These are phyloP conservation scores for Gyrodactylus salaris DNA, from an alignment of 1,140 invertebrate species.

Conservation along the genomic window DNA sequence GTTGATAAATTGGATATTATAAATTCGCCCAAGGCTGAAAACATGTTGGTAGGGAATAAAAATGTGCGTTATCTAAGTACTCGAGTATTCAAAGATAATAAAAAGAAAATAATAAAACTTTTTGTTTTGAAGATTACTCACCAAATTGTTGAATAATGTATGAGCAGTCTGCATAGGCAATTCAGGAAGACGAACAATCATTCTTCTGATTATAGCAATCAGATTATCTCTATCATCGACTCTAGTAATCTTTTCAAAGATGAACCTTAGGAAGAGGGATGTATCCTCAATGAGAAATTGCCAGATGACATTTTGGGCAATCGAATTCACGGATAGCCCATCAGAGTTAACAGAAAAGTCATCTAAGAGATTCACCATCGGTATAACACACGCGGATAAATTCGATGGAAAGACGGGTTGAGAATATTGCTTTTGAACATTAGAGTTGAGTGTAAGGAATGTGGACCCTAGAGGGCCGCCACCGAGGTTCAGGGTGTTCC, in stretches of 20 bases:
- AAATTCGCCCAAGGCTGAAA: too few relatives aligned
- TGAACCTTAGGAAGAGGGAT: constrained; percentile 64
- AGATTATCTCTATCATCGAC: constrained; percentile 27
- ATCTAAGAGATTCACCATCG: constrained; percentile 67
- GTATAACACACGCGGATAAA: constrained; percentile 61
- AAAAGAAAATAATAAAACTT: too few relatives aligned
- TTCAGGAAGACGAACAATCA: constrained; percentile 61
- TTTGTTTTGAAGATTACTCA: too few relatives aligned
- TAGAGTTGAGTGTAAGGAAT: not conserved
- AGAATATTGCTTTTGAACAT: constrained; percentile 35
- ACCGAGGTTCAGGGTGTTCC: not conserved
- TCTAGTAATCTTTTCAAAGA: constrained; percentile 57
- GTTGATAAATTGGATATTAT: too few relatives aligned
- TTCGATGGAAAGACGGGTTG: constrained; percentile 79
- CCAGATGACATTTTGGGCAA: constrained; percentile 44
- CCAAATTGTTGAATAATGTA: constrained; percentile 90
- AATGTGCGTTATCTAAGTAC: too few relatives aligned
- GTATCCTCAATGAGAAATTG: constrained; percentile 85
- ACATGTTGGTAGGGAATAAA: too few relatives aligned
- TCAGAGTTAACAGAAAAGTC: constrained; percentile 74
- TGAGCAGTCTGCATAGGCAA: constrained; percentile 86
- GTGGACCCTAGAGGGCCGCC: not conserved
- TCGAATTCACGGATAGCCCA: constrained; percentile 31
- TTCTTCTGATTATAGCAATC: constrained; percentile 54
- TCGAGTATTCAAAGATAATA: too few relatives aligned